Evolutionary conservation across 2,888 invertebrate species (phyloP).

Genomic region (Gisinianus flammeolus): DNA sequence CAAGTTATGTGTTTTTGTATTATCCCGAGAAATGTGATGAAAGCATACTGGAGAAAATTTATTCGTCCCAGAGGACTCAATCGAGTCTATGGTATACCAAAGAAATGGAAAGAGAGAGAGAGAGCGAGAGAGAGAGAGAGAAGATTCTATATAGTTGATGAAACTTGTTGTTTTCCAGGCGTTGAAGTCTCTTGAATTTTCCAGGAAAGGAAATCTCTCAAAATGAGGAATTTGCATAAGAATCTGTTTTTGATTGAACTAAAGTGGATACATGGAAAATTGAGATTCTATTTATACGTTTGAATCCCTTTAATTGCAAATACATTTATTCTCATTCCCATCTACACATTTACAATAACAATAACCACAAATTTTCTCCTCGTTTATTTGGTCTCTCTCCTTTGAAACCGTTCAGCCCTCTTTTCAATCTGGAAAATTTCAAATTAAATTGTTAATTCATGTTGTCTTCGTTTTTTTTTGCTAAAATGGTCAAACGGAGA

Average conservation of each 20-base stretch:
- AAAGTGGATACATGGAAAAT: constrained; percentile 14
- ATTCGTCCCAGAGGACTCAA: constrained; percentile 30
- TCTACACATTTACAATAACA: too few species aligned
- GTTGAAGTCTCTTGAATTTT: too few species aligned
- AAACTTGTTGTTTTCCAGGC: not conserved
- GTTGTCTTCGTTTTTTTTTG: too few species aligned
- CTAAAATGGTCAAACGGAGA: too few species aligned
- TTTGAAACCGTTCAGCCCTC: too few species aligned
- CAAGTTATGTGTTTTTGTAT: constrained; percentile 37
- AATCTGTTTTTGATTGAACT: constrained; percentile 17
- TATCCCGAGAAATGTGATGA: constrained; percentile 31
- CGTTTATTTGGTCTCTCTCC: too few species aligned
- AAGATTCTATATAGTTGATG: not conserved
- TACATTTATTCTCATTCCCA: too few species aligned
- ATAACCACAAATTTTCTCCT: too few species aligned
- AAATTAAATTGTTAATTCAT: too few species aligned
- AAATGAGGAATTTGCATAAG: constrained; percentile 13
- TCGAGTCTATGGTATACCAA: not conserved
- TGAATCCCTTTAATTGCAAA: too few species aligned
- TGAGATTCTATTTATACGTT: too few species aligned
- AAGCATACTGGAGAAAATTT: constrained; percentile 33
- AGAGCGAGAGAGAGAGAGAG: not conserved
- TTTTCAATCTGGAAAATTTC: too few species aligned
- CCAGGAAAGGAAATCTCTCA: not conserved
- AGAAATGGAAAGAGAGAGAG: not conserved